phyloP scores from a whole-genome alignment of 1,140 invertebrate species.

The Euura saliciscinereae region DNA sequence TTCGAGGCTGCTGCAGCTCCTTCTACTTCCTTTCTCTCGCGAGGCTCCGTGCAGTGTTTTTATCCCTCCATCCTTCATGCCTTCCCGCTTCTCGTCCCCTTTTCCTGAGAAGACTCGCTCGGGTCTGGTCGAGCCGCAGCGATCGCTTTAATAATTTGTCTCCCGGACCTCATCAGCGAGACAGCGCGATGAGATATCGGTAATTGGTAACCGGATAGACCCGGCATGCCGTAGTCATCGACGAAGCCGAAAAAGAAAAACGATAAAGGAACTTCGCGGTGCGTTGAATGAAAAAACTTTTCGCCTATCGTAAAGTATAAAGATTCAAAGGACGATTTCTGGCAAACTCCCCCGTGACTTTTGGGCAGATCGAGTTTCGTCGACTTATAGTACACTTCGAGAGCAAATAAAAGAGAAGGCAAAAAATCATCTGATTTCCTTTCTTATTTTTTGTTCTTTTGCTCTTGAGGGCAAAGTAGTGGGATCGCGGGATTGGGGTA shows the following conservation, averaged over 20 bases:
- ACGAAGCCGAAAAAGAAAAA: no score
- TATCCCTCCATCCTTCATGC: background rate
- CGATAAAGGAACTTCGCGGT: background rate
- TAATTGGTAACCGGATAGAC: no score
- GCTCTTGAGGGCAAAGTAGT: background rate
- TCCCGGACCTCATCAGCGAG: no score
- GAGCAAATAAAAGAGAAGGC: background rate
- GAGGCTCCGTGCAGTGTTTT: background rate
- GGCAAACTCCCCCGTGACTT: background rate
- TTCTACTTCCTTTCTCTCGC: background rate
- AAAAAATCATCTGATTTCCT: background rate
- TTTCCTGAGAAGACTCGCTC: conserved; percentile 14
- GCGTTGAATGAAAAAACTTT: background rate
- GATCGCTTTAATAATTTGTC: no score
- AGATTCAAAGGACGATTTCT: background rate
- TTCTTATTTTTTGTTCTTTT: background rate
- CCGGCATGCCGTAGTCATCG: no score
- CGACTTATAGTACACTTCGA: background rate
- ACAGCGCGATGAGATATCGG: no score
- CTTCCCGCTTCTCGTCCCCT: conserved; percentile 8
- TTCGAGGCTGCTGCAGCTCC: background rate
- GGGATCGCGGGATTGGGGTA: background rate
- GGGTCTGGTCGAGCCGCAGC: background rate
- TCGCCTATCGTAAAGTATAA: background rate
- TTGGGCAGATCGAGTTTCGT: background rate